Evolutionary conservation across 2,113 vertebrate genomes (phyloP).

Genomic region (Tetrao urogallus): DNA sequence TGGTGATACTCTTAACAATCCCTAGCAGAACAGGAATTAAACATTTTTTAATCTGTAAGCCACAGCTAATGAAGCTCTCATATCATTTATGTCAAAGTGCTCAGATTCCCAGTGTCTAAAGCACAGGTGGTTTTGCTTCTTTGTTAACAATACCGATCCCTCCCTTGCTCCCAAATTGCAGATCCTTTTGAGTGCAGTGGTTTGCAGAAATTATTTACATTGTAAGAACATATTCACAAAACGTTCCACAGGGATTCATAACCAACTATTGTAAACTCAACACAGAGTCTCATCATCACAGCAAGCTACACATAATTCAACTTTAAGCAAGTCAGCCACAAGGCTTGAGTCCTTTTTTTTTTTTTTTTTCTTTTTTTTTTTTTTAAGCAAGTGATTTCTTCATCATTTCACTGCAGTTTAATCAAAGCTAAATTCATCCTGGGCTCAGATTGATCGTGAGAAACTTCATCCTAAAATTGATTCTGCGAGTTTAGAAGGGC

Average conservation of each 20-base stretch:
- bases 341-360: not conserved
- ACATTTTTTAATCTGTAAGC: not conserved
- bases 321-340: not conserved
- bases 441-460: not conserved
- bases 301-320: not conserved
- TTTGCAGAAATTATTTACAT: not conserved
- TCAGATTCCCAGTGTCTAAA: not conserved
- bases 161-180: not conserved
- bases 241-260: not conserved
- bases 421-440: not conserved
- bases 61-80: not conserved
- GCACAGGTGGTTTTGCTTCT: not conserved
- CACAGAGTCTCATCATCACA: not conserved
- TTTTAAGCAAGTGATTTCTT: not conserved
- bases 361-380: too few relatives aligned
- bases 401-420: not conserved
- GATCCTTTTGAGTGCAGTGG: not conserved
- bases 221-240: not conserved
- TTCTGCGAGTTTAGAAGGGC: not conserved
- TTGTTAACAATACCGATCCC: not conserved
- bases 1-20: not conserved
- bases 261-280: not conserved
- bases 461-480: not conserved
- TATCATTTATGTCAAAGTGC: not conserved
- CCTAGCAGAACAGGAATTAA: not conserved